phyloP scores from a whole-genome alignment of 1,140 invertebrate genomes.

The Aleiodes sp. region DNA sequence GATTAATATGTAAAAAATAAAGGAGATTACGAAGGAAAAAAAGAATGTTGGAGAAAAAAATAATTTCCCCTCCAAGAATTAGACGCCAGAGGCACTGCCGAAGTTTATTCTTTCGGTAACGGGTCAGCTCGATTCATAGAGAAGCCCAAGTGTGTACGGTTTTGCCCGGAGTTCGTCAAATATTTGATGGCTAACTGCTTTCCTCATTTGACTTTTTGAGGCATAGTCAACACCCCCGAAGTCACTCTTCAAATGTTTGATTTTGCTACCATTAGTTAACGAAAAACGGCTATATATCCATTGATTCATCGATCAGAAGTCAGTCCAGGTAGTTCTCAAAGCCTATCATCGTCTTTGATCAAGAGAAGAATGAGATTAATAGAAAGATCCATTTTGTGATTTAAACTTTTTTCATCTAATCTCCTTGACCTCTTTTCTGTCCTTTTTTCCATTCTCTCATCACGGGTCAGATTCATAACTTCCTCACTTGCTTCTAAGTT shows the following conservation, averaged over 20 bases:
- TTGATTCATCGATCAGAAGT: not conserved
- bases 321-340: not conserved
- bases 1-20: not conserved
- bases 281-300: not conserved
- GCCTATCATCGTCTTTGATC: conserved; percentile 1
- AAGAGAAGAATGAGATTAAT: conserved; percentile 28
- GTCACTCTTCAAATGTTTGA: not conserved
- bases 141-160: conserved; percentile 10
- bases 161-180: conserved; percentile 34
- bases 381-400: too few species aligned
- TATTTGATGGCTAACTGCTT: conserved; percentile 35
- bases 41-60: not conserved
- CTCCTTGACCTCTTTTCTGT: too few species aligned
- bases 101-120: not conserved
- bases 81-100: not conserved
- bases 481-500: too few species aligned
- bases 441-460: too few species aligned
- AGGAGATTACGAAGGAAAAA: not conserved
- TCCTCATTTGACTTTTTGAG: conserved; percentile 31
- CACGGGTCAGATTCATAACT: too few species aligned
- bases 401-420: too few species aligned
- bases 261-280: not conserved
- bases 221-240: conserved; percentile 26
- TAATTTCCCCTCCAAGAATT: not conserved
- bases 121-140: not conserved